These are phyloP conservation scores for Dendropsophus ebraccatus DNA, from an alignment of 2,113 vertebrate genomes.

Conservation along the genomic window DNA sequence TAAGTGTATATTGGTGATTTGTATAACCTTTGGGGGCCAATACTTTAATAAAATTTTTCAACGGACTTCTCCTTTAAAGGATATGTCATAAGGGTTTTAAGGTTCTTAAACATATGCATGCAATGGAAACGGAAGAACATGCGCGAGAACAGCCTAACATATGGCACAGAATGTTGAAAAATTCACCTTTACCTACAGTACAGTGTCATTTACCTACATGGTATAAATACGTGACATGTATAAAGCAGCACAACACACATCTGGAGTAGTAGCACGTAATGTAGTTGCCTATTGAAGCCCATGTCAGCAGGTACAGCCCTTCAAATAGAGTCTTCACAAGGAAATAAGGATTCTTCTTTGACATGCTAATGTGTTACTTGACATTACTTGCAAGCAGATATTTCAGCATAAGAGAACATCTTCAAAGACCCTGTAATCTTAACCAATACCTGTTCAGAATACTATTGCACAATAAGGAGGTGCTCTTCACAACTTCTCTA, in stretches of 20 bases:
- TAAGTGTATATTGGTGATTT: too few species aligned
- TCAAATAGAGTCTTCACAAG: conserved; percentile 67
- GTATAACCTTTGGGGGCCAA: too few species aligned
- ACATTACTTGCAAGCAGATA: conserved; percentile 62
- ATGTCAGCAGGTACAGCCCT: conserved; percentile 64
- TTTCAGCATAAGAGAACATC: conserved; percentile 51
- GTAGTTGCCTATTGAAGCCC: conserved; percentile 60
- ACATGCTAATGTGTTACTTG: conserved; percentile 64
- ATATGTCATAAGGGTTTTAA: too few species aligned
- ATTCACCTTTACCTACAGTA: too few species aligned
- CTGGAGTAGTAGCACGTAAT: conserved; percentile 68
- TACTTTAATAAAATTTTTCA: too few species aligned
- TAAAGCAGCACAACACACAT: conserved; percentile 62
- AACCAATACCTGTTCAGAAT: conserved; percentile 44
- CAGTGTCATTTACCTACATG: too few species aligned
- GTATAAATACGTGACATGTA: too few species aligned
- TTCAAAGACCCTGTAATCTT: conserved; percentile 42
- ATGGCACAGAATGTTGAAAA: too few species aligned
- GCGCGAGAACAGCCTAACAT: too few species aligned
- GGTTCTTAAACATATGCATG: too few species aligned
- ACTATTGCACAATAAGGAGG: neutral
- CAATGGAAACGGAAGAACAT: too few species aligned
- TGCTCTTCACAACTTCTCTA: neutral
- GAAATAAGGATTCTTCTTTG: conserved; percentile 67
- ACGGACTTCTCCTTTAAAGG: too few species aligned